Conservation (phyloP, 2,888 invertebrate species). For the Tetragonula carbonaria region DNA sequence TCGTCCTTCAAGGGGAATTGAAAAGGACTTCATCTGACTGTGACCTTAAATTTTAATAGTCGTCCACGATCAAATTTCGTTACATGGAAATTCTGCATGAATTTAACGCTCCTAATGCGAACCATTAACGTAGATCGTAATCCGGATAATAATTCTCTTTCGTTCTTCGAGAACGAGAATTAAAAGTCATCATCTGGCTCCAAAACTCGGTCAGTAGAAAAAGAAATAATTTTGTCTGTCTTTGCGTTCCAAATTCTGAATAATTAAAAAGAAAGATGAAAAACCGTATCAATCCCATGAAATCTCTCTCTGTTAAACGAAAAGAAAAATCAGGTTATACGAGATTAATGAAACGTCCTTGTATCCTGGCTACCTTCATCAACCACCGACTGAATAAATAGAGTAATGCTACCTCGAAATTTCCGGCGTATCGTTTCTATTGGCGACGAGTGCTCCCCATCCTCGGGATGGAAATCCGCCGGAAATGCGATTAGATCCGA, state of each 20-base stretch:
- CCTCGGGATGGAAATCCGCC: slow-evolving; percentile 61
- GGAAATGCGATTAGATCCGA: slow-evolving; percentile 64
- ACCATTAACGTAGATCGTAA: too few species aligned
- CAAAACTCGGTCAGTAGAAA: too few species aligned
- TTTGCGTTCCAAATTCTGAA: background rate
- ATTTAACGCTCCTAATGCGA: too few species aligned
- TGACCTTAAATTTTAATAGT: too few species aligned
- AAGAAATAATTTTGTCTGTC: background rate
- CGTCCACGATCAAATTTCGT: too few species aligned
- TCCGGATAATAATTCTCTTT: too few species aligned
- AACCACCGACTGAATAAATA: background rate
- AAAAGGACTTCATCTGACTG: too few species aligned
- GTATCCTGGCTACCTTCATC: background rate
- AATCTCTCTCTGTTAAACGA: background rate
- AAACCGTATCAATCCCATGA: background rate
- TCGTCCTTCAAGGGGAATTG: too few species aligned
- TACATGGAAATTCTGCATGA: too few species aligned
- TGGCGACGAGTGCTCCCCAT: slow-evolving; percentile 36
- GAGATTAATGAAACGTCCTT: background rate
- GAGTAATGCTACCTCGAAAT: slow-evolving; percentile 22
- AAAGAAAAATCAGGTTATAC: background rate
- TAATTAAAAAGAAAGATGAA: background rate
- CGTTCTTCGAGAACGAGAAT: too few species aligned
- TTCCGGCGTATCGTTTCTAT: slow-evolving; percentile 39
- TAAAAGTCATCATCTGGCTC: too few species aligned